phyloP scores from a whole-genome alignment of 2,797 vertebrate species.

The Crocodylus rhombifer region DNA sequence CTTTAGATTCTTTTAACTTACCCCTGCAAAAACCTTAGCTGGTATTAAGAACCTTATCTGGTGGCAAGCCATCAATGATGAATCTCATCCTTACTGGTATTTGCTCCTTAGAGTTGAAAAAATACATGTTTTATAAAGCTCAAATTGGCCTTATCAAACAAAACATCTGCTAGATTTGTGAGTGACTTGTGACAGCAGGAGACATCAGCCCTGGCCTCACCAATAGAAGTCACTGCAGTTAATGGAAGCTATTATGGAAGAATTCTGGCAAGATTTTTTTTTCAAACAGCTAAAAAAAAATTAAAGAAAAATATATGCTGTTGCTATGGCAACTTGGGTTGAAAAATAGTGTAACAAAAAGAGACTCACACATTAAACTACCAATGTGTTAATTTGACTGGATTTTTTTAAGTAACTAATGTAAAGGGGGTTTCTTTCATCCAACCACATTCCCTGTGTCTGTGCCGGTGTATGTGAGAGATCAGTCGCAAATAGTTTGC shows the following conservation, averaged over 20 bases:
- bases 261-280: slow-evolving; percentile 79
- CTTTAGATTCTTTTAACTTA: slow-evolving; percentile 33
- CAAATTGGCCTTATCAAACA: slow-evolving; percentile 79
- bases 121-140: slow-evolving; percentile 74
- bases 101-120: slow-evolving; percentile 61
- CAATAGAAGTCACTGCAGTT: slow-evolving; percentile 78
- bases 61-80: slow-evolving; percentile 12
- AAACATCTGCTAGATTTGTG: slow-evolving; percentile 77
- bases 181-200: slow-evolving; percentile 81
- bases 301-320: slow-evolving; percentile 76
- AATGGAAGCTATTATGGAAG: slow-evolving; percentile 81
- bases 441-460: background rate
- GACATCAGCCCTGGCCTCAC: slow-evolving; percentile 72
- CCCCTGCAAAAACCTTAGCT: slow-evolving; percentile 25
- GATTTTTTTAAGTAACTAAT: slow-evolving; percentile 71
- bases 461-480: background rate
- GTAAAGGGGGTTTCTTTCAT: slow-evolving; percentile 54
- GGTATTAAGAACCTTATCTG: slow-evolving; percentile 14
- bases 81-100: slow-evolving; percentile 69
- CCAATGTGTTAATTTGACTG: slow-evolving; percentile 76
- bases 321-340: slow-evolving; percentile 82
- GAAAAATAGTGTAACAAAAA: slow-evolving; percentile 81
- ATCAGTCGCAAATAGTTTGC: background rate
- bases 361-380: slow-evolving; percentile 75
- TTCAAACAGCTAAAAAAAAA: slow-evolving; percentile 67